Base-by-base conservation (phyloP, 2,888 invertebrate genomes). In the Meghimatium bilineatum region DNA sequence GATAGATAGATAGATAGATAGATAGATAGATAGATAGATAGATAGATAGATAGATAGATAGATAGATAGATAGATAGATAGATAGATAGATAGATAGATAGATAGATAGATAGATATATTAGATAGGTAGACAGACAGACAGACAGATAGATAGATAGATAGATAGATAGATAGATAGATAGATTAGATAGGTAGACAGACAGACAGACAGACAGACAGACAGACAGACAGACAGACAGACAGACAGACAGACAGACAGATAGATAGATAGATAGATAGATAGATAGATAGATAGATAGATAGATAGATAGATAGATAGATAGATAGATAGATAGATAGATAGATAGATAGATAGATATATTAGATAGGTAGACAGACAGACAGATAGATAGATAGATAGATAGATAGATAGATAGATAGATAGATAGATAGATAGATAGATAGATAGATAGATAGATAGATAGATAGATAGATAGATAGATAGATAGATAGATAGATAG, bases 1-100 rank as follows among this genome's bases (percentile, higher is more conserved):
- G 67, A 67, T 34, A 67, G 34, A 67, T 34, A 66, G n/a, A 66
- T 66, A 66, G n/a, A 66, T 66, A 66, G n/a, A 66, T 66, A 66
- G n/a, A 66, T 66, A 66, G n/a, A 66, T 66, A 66, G n/a, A 66
- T 66, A 66, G n/a, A 66, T 66, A 66, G n/a, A 66, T 66, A 66
- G n/a, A 66, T 66, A 66, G n/a, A 66, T 66, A 66, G n/a, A 66
- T 66, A 66, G n/a, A 66, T 66, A 66, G n/a, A 66, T 66, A 66
- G n/a, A 66, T 66, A 66, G n/a, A 66, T 66, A 66, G 29, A 66
- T 66, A 66, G 29, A 66, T 66, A 66, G 29, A 66, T 66, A 66
- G 29, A 66, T 66, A 66, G 29, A 66, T 66, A 66, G 29, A 66
- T 66, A 66, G 29, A 66, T 66, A 66, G 29, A 66, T 66, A 66